Percentiles rank a stretch among this genome's conserved stretches.
Evolutionary conservation across 1,140 invertebrate genomes (phyloP).

Genomic region (Nylanderia fulva): DNA sequence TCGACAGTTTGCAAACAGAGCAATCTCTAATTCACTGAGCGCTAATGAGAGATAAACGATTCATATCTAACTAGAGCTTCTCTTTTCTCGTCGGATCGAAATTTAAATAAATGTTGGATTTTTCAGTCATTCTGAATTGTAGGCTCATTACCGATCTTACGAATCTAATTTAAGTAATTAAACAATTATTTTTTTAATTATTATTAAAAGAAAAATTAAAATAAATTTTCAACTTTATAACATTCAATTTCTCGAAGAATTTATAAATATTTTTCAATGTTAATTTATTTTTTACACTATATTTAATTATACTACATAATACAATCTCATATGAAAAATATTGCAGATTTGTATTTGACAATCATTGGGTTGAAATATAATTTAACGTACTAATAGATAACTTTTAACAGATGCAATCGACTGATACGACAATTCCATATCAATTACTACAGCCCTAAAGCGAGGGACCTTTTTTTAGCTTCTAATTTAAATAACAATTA

Average conservation of each 20-base stretch:
- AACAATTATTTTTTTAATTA: too few species aligned
- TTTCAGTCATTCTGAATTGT: neutral
- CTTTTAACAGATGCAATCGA: neutral
- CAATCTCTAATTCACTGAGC: neutral
- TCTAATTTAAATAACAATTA: conserved; percentile 33
- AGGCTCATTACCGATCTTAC: too few species aligned
- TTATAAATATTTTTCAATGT: neutral
- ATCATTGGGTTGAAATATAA: neutral
- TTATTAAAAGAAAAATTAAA: neutral
- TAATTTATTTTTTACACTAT: neutral
- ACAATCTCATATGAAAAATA: too few species aligned
- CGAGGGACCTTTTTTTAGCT: too few species aligned
- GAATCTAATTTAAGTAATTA: too few species aligned
- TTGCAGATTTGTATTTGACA: too few species aligned
- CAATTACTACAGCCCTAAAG: too few species aligned
- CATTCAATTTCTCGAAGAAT: neutral
- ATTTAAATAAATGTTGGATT: neutral
- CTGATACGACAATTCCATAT: neutral
- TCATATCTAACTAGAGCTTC: neutral
- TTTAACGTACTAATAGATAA: neutral
- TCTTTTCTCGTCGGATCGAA: neutral
- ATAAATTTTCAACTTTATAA: neutral
- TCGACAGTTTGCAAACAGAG: neutral
- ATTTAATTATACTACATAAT: neutral
- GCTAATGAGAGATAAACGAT: neutral